phyloP scores from a whole-genome alignment of 2,797 vertebrate genomes.

The Syngnathus rostellatus region DNA sequence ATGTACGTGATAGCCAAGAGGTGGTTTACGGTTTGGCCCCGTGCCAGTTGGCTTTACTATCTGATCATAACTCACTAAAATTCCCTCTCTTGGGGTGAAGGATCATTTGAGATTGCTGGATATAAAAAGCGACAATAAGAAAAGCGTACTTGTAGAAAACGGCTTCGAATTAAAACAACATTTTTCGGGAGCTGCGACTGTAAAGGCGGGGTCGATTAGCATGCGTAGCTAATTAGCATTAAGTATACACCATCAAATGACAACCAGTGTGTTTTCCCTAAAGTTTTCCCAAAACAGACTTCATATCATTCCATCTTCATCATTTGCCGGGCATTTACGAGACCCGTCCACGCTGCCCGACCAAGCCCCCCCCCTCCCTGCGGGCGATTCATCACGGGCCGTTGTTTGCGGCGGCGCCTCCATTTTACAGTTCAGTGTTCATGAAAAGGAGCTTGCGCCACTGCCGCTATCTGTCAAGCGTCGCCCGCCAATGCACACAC shows the following conservation, averaged over 20 bases:
- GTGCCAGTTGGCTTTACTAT: constrained; percentile 29
- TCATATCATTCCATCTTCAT: constrained; percentile 18
- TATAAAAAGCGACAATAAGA: not conserved
- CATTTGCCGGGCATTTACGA: constrained; percentile 33
- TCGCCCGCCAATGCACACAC: constrained; percentile 12
- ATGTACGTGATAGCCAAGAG: constrained; percentile 18
- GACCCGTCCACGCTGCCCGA: constrained; percentile 50
- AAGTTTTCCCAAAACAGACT: constrained; percentile 24
- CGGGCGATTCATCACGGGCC: not conserved
- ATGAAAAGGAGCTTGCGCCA: constrained; percentile 56
- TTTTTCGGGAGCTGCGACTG: not conserved
- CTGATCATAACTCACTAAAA: constrained; percentile 23
- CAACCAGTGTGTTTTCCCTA: not conserved
- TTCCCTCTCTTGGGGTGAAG: not conserved
- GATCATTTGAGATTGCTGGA: not conserved
- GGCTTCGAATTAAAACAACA: not conserved
- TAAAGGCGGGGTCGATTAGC: not conserved
- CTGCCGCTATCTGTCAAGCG: constrained; percentile 36
- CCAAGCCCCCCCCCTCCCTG: constrained; percentile 5
- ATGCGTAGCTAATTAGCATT: not conserved
- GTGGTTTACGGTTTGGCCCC: constrained; percentile 25
- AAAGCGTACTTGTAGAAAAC: not conserved
- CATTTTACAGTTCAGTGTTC: constrained; percentile 69
- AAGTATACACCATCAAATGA: not conserved
- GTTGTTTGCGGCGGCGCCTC: constrained; percentile 24